phyloP scores from a whole-genome alignment of 2,113 vertebrate species.

The Loxodonta africana region DNA sequence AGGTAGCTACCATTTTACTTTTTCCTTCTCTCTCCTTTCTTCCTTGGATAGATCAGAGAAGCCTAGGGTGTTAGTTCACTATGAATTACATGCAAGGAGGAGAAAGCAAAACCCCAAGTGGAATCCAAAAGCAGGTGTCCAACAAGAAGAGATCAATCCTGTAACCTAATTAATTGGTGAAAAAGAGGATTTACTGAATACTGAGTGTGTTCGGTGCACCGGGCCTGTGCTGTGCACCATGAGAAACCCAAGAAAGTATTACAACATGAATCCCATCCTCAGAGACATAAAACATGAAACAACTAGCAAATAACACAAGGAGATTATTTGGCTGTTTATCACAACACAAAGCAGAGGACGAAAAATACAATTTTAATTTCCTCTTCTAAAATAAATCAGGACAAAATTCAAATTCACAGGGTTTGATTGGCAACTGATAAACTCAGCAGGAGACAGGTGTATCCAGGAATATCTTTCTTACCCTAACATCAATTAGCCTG shows the following conservation, averaged over 20 bases:
- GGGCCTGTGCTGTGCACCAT: accelerated
- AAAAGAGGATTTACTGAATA: not conserved
- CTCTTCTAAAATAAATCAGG: constrained; percentile 13
- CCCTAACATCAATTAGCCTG: not conserved
- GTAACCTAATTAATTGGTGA: not conserved
- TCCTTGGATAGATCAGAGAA: not conserved
- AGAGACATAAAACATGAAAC: not conserved
- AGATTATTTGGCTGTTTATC: not conserved
- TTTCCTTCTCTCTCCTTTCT: not conserved
- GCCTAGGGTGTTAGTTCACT: not conserved
- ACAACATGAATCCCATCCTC: not conserved
- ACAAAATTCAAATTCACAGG: not conserved
- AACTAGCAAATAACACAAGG: not conserved
- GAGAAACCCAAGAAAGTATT: not conserved
- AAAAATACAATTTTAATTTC: constrained; percentile 54
- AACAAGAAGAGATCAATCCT: not conserved
- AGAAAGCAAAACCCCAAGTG: not conserved
- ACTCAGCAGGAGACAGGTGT: not conserved
- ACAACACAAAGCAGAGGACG: not conserved
- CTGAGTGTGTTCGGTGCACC: not conserved
- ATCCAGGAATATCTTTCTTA: not conserved
- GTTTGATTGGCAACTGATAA: not conserved
- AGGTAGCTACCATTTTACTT: no score
- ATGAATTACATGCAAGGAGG: not conserved
- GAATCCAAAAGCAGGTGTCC: not conserved